Evolutionary conservation across 2,888 invertebrate species (phyloP).

Genomic region (Papilio gigon): DNA sequence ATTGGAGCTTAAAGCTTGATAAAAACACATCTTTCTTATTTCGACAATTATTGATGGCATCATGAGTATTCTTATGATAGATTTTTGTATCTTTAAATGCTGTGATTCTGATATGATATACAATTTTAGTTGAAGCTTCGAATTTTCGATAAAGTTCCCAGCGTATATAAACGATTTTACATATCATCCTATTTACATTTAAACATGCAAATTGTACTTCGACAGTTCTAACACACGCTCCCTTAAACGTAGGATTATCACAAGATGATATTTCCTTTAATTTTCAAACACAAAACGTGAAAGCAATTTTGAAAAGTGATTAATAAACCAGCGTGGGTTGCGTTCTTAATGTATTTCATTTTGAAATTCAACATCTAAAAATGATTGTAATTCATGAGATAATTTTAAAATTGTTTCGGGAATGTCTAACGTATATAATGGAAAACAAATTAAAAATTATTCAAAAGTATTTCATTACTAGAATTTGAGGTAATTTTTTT

Average conservation of each 20-base stretch:
- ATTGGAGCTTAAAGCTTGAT: not conserved
- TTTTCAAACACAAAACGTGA: not conserved
- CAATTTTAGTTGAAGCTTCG: not conserved
- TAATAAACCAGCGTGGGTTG: not conserved
- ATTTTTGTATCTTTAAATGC: not conserved
- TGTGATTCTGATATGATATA: not conserved
- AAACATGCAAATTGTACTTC: constrained; percentile 11
- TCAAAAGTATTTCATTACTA: no score
- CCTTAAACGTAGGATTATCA: not conserved
- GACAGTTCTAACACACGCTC: not conserved
- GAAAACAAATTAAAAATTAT: not conserved
- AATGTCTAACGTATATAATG: not conserved
- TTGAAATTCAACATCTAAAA: not conserved
- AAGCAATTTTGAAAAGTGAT: constrained; percentile 5
- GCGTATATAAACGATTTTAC: not conserved
- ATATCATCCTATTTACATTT: not conserved
- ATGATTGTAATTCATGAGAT: not conserved
- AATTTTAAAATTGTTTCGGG: not conserved
- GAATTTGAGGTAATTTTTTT: not conserved
- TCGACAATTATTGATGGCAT: not conserved
- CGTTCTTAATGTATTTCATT: not conserved
- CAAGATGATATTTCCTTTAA: constrained; percentile 1
- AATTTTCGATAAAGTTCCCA: not conserved
- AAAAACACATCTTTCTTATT: not conserved
- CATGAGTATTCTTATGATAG: not conserved